A percentile compares a stretch with the other conserved stretches of the same genome.
phyloP scores from a whole-genome alignment of 1,140 invertebrate genomes.

The Hylaeus volcanicus region DNA sequence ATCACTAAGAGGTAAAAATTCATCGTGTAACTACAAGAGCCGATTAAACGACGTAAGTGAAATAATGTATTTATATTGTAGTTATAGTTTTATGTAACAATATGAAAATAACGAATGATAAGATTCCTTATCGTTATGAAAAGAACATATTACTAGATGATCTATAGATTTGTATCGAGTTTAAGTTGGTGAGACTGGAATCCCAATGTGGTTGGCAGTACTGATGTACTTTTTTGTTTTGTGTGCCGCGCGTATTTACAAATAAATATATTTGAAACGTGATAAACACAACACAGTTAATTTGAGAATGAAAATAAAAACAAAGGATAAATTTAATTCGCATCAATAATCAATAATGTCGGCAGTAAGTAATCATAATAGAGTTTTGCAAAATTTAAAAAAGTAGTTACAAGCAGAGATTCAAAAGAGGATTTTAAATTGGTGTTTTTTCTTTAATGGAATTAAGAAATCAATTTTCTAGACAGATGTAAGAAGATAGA shows the following conservation, averaged over 20 bases:
- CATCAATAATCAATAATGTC: neutral
- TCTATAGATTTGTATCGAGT: no score
- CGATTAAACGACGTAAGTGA: constrained; percentile 68
- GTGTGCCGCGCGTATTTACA: no score
- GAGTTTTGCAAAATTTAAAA: neutral
- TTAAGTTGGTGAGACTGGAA: no score
- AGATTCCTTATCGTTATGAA: neutral
- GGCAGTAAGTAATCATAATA: neutral
- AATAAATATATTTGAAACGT: no score
- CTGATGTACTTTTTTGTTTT: no score
- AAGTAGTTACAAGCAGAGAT: neutral
- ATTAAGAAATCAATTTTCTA: neutral
- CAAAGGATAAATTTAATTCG: no score
- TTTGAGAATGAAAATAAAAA: no score
- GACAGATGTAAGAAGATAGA: neutral
- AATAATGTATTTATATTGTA: neutral
- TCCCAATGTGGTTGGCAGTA: no score
- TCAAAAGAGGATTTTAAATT: neutral
- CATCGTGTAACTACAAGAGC: constrained; percentile 76
- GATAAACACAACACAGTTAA: no score
- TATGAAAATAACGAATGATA: no score
- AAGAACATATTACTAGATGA: no score
- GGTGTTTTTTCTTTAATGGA: neutral
- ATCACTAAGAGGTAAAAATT: constrained; percentile 77
- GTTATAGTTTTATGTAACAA: neutral